These are phyloP conservation scores for Nasonovia ribisnigri DNA, from an alignment of 2,888 invertebrate species.

Conservation along the genomic window DNA sequence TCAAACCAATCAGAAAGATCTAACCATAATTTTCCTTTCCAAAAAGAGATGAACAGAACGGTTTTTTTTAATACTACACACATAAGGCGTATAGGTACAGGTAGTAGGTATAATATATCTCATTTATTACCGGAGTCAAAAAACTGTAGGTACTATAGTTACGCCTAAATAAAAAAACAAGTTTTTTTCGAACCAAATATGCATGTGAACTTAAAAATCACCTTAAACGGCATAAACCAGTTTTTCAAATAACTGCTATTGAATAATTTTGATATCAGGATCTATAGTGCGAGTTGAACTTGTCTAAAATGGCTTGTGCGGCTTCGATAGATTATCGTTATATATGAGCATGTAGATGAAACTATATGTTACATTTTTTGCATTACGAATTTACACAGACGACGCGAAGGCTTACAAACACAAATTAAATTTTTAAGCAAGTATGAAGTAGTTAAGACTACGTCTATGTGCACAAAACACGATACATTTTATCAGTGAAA, in stretches of 20 bases:
- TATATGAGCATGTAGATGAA: neutral
- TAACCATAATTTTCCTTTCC: too few species aligned
- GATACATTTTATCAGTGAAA: constrained; percentile 47
- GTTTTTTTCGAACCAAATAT: neutral
- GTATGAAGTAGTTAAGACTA: neutral
- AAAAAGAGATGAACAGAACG: neutral
- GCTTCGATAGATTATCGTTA: neutral
- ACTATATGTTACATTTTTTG: neutral
- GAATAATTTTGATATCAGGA: neutral
- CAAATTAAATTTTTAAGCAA: neutral
- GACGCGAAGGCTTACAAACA: neutral
- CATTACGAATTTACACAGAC: neutral
- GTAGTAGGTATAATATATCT: too few species aligned
- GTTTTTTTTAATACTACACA: neutral
- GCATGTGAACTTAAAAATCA: neutral
- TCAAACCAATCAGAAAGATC: too few species aligned
- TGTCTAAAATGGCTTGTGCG: neutral
- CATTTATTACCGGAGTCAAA: neutral
- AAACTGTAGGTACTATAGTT: too few species aligned
- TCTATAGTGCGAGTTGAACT: neutral
- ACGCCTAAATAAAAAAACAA: neutral
- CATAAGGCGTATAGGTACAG: neutral
- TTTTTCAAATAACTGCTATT: neutral
- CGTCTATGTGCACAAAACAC: neutral
- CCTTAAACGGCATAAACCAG: neutral